Evolutionary conservation across 1,140 invertebrate species (phyloP).

Genomic region (Mercenaria mercenaria): DNA sequence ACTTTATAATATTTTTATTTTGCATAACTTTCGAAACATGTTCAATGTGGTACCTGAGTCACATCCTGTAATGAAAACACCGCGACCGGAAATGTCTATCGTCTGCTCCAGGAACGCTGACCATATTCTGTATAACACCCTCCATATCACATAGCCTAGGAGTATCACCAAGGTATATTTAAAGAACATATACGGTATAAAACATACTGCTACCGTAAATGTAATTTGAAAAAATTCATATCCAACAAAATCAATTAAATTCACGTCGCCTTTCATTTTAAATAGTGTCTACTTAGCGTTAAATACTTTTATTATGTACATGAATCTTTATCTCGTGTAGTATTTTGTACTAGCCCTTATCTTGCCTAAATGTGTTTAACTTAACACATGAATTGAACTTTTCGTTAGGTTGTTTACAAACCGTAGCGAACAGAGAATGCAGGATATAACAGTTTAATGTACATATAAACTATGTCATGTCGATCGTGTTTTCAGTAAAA

Average conservation of each 20-base stretch:
- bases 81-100: background rate
- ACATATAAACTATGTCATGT: too few species aligned
- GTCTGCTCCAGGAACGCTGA: background rate
- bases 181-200: constrained; percentile 6
- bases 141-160: background rate
- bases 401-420: background rate
- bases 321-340: background rate
- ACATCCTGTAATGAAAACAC: constrained; percentile 40
- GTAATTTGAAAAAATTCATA: constrained; percentile 9
- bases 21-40: too few species aligned
- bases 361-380: background rate
- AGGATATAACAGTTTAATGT: too few species aligned
- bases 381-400: background rate
- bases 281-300: background rate
- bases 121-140: background rate
- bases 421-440: background rate
- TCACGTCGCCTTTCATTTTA: background rate
- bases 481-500: too few species aligned
- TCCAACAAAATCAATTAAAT: constrained; percentile 11
- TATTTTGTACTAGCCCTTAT: background rate
- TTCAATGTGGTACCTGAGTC: constrained; percentile 54
- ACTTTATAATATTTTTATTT: too few species aligned
- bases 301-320: background rate
- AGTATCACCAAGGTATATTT: background rate
- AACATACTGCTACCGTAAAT: background rate